Evolutionary conservation across 2,888 invertebrate species (phyloP), one percentile per base, ranked within the genome.

Genomic region (Branchipolynoe longqiensis): DNA sequence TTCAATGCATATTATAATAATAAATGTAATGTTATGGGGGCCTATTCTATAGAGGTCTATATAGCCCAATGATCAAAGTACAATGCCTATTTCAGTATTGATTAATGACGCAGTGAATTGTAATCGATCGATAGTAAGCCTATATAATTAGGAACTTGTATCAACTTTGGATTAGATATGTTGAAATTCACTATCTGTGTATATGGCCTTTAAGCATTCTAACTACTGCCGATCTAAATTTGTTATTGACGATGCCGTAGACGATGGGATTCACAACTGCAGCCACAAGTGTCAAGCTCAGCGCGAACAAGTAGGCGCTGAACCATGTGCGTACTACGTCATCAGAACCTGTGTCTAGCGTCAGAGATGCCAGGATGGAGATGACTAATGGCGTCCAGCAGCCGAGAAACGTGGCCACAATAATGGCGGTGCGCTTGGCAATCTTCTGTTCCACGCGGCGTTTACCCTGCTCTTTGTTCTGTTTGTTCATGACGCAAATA

Each of bases 401-500:
- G 3, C 69, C 31, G 36, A 86, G 56, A 54, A 86, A 87, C 14
- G 74, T 48, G 8, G 40, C 78, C 38, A 87, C 69, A 18, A 85
- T 84, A 18, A 87, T 25, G 28, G 83, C 82, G 2, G 84, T 87
- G 74, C 90, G 87, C 82, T 90, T 90, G 8, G 92, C 91, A 0
- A 91, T 90, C 41, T 89, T 87, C 64, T 89, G 88, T 86, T 92
- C 92, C 28, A 92, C 90, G 73, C 88, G 87, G 14, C 92, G 86
- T 78, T 89, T 87, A 0, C 92, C 92, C n/a, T 88, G 88, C 40
- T 89, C 87, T 73, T 86, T 89, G 85, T 90, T 91, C 33, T 89
- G 86, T 6, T 86, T 87, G 83, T 89, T 91, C 90, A 91, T 89
- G 0, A 91, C 89, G 86, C 92, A 92, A 36, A 92, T 90, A 3